phyloP scores from a whole-genome alignment of 2,113 vertebrate genomes.

The Proterorhinus semilunaris region DNA sequence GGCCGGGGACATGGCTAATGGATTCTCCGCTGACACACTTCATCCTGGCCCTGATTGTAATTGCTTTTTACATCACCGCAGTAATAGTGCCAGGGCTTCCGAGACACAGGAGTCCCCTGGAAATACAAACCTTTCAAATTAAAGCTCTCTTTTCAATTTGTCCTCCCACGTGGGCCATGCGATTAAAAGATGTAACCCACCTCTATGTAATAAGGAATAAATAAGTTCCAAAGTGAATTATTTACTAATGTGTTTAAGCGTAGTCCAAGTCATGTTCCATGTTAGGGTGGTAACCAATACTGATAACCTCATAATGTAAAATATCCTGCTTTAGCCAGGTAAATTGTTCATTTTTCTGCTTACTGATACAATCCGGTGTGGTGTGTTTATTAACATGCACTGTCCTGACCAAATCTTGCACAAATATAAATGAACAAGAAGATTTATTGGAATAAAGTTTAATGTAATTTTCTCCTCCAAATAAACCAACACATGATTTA shows the following conservation, averaged over 20 bases:
- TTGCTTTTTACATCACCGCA: slow-evolving; percentile 72
- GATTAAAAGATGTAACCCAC: slow-evolving; percentile 72
- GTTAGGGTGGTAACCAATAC: no score
- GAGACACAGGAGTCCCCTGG: slow-evolving; percentile 73
- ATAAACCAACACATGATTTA: no score
- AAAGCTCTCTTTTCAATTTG: slow-evolving; percentile 82
- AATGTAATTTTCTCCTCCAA: no score
- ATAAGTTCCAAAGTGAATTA: slow-evolving; percentile 52
- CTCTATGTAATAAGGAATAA: slow-evolving; percentile 69
- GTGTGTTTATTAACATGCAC: no score
- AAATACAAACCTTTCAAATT: slow-evolving; percentile 76
- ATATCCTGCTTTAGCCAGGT: no score
- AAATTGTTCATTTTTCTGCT: no score
- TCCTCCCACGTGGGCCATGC: slow-evolving; percentile 69
- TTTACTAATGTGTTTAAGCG: slow-evolving; percentile 14
- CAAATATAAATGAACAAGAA: no score
- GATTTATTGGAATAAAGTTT: no score
- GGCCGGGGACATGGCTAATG: slow-evolving; percentile 72
- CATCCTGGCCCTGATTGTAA: slow-evolving; percentile 70
- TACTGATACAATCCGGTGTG: no score
- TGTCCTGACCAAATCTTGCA: no score
- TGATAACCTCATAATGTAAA: no score
- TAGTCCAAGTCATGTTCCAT: slow-evolving; percentile 30
- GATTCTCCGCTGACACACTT: slow-evolving; percentile 71
- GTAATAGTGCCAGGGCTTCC: slow-evolving; percentile 73